Evolutionary conservation across 2,797 vertebrate species (phyloP).

Genomic region (Anomalospiza imberbis): DNA sequence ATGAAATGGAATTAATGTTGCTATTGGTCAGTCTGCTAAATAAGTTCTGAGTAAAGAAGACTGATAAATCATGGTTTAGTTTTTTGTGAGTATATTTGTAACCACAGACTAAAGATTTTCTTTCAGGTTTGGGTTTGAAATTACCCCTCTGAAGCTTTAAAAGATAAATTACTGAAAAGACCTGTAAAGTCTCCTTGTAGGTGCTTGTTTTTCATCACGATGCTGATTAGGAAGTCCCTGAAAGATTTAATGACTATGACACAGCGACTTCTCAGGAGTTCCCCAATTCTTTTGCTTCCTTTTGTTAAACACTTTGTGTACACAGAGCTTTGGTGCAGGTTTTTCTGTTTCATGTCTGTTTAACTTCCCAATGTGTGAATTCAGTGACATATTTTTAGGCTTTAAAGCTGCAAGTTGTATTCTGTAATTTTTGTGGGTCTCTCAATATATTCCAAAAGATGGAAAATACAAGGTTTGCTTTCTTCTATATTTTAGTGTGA

Average conservation of each 20-base stretch:
- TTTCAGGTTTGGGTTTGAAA: constrained; percentile 20
- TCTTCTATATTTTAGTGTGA: background rate
- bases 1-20: background rate
- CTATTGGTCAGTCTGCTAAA: background rate
- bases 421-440: background rate
- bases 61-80: background rate
- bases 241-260: background rate
- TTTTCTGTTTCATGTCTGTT: background rate
- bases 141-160: constrained; percentile 14
- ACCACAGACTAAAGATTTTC: background rate
- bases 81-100: constrained; percentile 7
- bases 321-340: background rate
- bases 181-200: background rate
- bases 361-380: background rate
- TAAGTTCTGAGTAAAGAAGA: background rate
- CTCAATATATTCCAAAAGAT: background rate
- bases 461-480: background rate
- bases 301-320: background rate
- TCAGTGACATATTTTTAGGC: background rate
- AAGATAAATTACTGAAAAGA: background rate
- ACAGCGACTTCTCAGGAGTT: background rate
- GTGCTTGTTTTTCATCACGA: background rate
- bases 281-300: background rate
- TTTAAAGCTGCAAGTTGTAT: background rate
- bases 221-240: background rate